Percentiles rank a stretch among this genome's conserved stretches.
Conservation (phyloP, 2,888 invertebrate genomes). For the Miltochrista miniata region DNA sequence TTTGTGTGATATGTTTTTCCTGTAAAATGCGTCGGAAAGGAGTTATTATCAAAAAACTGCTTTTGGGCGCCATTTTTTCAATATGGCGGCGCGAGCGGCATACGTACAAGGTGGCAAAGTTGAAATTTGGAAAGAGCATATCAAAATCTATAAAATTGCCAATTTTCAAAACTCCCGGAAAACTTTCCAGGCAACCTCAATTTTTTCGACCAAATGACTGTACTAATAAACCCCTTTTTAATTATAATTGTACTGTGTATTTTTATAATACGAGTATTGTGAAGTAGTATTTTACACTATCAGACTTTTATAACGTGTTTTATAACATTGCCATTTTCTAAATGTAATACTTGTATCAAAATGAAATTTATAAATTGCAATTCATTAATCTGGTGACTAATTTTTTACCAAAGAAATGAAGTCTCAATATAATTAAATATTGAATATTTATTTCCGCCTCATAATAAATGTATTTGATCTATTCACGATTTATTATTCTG, state of each 20-base stretch:
- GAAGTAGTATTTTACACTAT: conserved; percentile 3
- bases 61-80: too few species aligned
- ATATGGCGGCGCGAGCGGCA: too few species aligned
- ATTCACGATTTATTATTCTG: not conserved
- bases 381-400: conserved; percentile 1
- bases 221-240: too few species aligned
- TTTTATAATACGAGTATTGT: conserved; percentile 18
- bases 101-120: too few species aligned
- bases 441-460: not conserved
- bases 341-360: not conserved
- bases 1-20: too few species aligned
- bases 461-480: not conserved
- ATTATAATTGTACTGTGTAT: conserved; percentile 4
- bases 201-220: too few species aligned
- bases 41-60: too few species aligned
- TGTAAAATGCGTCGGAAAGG: too few species aligned
- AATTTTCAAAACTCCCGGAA: too few species aligned
- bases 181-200: too few species aligned
- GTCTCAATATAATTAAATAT: not conserved
- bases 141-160: too few species aligned
- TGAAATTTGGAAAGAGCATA: too few species aligned
- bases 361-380: conserved; percentile 11
- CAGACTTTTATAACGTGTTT: conserved; percentile 2
- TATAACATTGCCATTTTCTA: not conserved
- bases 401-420: conserved; percentile 8